A percentile compares a stretch with the other conserved stretches of the same genome.
Evolutionary conservation across 2,797 vertebrate species (phyloP).

Genomic region (Varecia variegata): DNA sequence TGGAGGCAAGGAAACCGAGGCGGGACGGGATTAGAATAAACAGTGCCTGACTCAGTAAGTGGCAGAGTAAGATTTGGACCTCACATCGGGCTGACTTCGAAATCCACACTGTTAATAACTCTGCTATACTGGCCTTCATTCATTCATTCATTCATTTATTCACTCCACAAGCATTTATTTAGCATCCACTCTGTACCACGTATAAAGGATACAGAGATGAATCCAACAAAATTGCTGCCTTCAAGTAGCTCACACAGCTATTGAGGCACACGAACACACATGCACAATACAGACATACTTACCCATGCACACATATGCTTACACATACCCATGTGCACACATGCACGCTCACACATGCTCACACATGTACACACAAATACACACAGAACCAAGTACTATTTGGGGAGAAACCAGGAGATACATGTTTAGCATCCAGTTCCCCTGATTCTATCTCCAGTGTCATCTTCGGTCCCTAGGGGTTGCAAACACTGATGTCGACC

Average conservation of each 20-base stretch:
- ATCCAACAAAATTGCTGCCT: background rate
- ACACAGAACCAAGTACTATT: background rate
- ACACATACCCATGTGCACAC: fast-evolving
- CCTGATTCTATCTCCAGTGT: background rate
- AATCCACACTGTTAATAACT: background rate
- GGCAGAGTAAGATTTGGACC: background rate
- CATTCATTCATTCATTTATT: background rate
- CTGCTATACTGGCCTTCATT: background rate
- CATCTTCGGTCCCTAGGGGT: background rate
- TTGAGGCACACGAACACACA: background rate
- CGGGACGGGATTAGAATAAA: background rate
- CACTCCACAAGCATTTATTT: background rate
- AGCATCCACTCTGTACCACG: background rate
- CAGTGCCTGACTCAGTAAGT: background rate
- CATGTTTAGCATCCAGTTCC: background rate
- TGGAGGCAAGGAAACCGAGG: background rate
- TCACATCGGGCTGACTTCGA: background rate
- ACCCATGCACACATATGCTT: too few species aligned
- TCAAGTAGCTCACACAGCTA: background rate
- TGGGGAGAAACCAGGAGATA: background rate
- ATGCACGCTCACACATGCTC: fast-evolving
- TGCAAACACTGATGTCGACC: too few species aligned
- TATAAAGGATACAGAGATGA: background rate
- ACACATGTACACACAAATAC: fast-evolving
- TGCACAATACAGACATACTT: too few species aligned